Evolutionary conservation across 2,888 invertebrate genomes (phyloP), one percentile per base, ranked within the genome.

Genomic region (Chydorus sphaericus): DNA sequence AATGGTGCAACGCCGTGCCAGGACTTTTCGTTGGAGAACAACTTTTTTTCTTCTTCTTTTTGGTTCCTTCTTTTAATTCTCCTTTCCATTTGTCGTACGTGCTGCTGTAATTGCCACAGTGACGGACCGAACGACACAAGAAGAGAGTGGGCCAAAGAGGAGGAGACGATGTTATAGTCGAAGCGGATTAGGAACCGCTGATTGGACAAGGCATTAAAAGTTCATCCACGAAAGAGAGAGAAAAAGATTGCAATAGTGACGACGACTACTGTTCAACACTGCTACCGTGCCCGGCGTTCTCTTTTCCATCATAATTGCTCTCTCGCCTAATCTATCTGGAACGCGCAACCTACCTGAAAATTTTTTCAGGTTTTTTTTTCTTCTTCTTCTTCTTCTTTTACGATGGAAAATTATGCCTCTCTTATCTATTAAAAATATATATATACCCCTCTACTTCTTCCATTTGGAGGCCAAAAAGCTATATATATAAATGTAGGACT

Each of bases 381-480:
- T 44, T 3, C 20, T 20, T 20, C n/a, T 39, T 39, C n/a, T n/a
- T 44, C 28, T 44, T 23, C 26, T 44, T 44, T 44, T 44, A 44
- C 44, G 44, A 44, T 28, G 28, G 26, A 44, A 44, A 44, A 44
- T 44, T 20, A 44, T 44, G 44, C 44, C 44, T 44, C 44, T 44
- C 26, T 44, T 44, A 44, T 44, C 44, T 44, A 44, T 44, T 44
- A 26, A 44, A 44, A 44, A 44, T 26, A 44, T 26, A 44, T 28
- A 44, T n/a, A 44, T 44, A 28, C 23, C 3, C 14, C 44, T 44
- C n/a, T n/a, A n/a, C n/a, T n/a, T n/a, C n/a, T n/a, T n/a, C n/a
- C n/a, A n/a, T n/a, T n/a, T n/a, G n/a, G n/a, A n/a, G n/a, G n/a
- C n/a, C 26, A 44, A 44, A 26, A 44, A 26, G 36, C 26, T 14